Percentiles rank a stretch among this genome's conserved stretches.
Evolutionary conservation across 1,140 invertebrate genomes (phyloP).

Genomic region (Ceratitis capitata): DNA sequence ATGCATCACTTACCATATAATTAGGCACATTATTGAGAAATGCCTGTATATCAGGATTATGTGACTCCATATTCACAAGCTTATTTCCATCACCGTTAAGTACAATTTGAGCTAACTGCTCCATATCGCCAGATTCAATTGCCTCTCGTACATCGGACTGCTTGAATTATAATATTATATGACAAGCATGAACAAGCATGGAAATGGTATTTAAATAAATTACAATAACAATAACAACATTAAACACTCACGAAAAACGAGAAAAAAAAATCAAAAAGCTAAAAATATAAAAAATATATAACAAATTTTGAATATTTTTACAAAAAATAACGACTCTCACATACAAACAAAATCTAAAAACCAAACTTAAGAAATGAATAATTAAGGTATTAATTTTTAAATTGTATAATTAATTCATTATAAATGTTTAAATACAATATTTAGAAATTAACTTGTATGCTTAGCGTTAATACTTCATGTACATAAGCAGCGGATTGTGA

Average conservation of each 20-base stretch:
- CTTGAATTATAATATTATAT: slow-evolving; percentile 46
- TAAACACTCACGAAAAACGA: slow-evolving; percentile 39
- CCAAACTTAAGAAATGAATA: neutral
- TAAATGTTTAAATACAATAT: neutral
- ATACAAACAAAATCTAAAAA: neutral
- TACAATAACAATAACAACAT: neutral
- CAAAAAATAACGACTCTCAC: neutral
- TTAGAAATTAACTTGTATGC: slow-evolving; percentile 11
- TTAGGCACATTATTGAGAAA: slow-evolving; percentile 90
- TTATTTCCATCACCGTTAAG: slow-evolving; percentile 85
- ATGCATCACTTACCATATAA: slow-evolving; percentile 80
- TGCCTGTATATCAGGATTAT: slow-evolving; percentile 84
- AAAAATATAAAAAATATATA: neutral
- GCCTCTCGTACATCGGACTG: slow-evolving; percentile 72
- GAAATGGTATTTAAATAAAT: slow-evolving; percentile 42
- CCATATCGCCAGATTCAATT: slow-evolving; percentile 83
- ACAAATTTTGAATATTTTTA: neutral
- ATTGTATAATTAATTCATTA: neutral
- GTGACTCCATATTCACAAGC: slow-evolving; percentile 77
- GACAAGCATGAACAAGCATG: neutral
- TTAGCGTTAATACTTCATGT: slow-evolving; percentile 56
- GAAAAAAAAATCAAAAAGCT: neutral
- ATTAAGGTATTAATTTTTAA: neutral
- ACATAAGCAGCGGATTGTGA: slow-evolving; percentile 65
- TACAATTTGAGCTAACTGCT: slow-evolving; percentile 87